Percentiles rank a stretch among this genome's conserved stretches.
phyloP scores from a whole-genome alignment of 1,140 invertebrate species.

The Notospermus geniculatus region DNA sequence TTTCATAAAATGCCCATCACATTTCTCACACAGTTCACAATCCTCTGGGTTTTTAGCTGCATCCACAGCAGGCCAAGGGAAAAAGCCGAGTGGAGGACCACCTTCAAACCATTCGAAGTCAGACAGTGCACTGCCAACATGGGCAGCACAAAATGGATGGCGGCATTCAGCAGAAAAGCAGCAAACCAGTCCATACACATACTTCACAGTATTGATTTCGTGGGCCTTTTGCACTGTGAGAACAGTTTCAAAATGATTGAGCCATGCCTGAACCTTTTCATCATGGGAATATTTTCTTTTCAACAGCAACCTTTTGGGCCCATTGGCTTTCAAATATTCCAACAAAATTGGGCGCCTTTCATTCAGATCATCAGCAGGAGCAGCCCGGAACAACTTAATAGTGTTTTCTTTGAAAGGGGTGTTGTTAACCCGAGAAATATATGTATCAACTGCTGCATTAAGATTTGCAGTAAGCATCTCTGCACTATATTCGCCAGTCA shows the following conservation, averaged over 20 bases:
- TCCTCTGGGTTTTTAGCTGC: background rate
- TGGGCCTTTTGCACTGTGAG: background rate
- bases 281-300: constrained; percentile 1
- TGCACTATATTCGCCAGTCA: background rate
- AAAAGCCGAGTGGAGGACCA: background rate
- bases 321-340: constrained; percentile 3
- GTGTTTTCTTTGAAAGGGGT: constrained; percentile 7
- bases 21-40: background rate
- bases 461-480: background rate
- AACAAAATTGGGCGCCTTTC: constrained; percentile 1
- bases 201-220: background rate
- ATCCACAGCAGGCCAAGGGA: constrained; percentile 5
- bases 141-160: constrained; percentile 1
- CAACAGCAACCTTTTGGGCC: background rate
- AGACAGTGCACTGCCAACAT: background rate
- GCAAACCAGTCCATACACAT: constrained; percentile 4
- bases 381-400: constrained; percentile 1
- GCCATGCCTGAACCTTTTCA: background rate
- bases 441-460: background rate
- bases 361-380: background rate
- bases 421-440: background rate
- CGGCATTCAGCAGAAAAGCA: constrained; percentile 2
- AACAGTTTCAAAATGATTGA: background rate
- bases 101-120: constrained; percentile 4
- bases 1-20: constrained; percentile 8